Percentiles rank a stretch among this genome's conserved stretches.
Conservation (phyloP, 2,113 vertebrate genomes). For the Laticauda laticaudata region DNA sequence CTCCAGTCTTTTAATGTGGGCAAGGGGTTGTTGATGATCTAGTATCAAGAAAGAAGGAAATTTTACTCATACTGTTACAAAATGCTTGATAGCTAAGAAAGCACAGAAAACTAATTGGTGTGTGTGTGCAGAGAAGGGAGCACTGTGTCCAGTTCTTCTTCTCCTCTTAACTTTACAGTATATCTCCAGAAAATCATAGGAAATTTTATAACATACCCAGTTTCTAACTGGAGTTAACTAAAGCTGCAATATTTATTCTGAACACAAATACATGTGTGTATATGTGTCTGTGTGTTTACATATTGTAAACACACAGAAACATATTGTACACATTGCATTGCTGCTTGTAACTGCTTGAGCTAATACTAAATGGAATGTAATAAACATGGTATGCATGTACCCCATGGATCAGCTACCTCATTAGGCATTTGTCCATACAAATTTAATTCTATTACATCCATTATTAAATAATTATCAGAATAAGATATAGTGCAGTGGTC, state of each 20-base stretch:
- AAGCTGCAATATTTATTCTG: background rate
- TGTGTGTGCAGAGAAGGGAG: background rate
- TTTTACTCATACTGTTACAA: background rate
- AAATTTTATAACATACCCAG: background rate
- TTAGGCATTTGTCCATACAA: slow-evolving; percentile 6
- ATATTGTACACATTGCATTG: slow-evolving; percentile 3
- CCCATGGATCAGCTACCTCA: slow-evolving; percentile 12
- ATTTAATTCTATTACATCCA: slow-evolving; percentile 1
- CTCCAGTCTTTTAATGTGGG: background rate
- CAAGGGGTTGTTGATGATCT: background rate
- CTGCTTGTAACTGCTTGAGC: background rate
- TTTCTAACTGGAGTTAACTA: background rate
- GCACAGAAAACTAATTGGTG: background rate
- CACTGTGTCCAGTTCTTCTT: background rate
- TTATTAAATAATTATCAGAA: slow-evolving; percentile 13
- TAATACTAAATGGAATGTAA: slow-evolving; percentile 17
- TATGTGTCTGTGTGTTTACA: background rate
- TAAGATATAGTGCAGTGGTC: background rate
- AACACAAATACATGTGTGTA: background rate
- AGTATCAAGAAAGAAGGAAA: background rate
- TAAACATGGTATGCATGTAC: background rate
- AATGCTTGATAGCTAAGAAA: background rate
- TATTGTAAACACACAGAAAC: no score
- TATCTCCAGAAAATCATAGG: background rate
- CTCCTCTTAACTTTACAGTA: background rate